Base-by-base conservation (phyloP, 2,888 invertebrate species). In the Trachelus stipa region DNA sequence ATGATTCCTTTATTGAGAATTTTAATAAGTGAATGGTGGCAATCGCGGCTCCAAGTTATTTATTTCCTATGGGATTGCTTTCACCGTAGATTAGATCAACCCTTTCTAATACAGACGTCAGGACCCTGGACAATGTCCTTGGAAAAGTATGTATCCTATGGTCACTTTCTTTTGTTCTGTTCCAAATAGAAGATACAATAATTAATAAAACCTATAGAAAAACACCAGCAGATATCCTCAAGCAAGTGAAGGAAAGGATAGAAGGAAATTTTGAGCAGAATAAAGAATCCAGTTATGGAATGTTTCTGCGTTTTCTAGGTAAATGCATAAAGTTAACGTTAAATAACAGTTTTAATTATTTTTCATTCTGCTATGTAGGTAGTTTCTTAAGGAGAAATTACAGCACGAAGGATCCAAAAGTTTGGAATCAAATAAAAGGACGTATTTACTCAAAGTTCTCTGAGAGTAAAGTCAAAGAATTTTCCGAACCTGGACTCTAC, bases 391-490 rank as follows among this genome's bases (percentile, higher is more conserved):
- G 87, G 78, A 90, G 88, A 75, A 86, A 86, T 74, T 88, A 89
- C 75, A 84, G 85, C 68, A 83, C 79, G 37, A 84, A 79, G 12
- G 90, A 91, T 73, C 81, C 83, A 12, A 90, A 90, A 80, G 87
- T 89, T 81, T 92, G 92, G 92, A 92, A 92, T 82, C 92, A 94
- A 85, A 90, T 94, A 15, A 90, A 93, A 81, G 93, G 94, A 0
- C 91, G 94, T 77, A 92, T 94, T 79, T 94, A 93, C 81, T 93
- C 93, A 0, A 94, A 94, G 86, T 93, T 94, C 79, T 93, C 93
- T 23, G 89, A 92, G n/a, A 92, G 92, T 75, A 94, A 94, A 88
- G 90, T 94, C 76, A 86, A 92, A 77, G 92, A 93, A 11, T 91
- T 94, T 15, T 92, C 92, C 34, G 93, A 93, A 84, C 91, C 90